Conservation (phyloP, 2,113 vertebrate genomes). For the Orthonyx spaldingii region DNA sequence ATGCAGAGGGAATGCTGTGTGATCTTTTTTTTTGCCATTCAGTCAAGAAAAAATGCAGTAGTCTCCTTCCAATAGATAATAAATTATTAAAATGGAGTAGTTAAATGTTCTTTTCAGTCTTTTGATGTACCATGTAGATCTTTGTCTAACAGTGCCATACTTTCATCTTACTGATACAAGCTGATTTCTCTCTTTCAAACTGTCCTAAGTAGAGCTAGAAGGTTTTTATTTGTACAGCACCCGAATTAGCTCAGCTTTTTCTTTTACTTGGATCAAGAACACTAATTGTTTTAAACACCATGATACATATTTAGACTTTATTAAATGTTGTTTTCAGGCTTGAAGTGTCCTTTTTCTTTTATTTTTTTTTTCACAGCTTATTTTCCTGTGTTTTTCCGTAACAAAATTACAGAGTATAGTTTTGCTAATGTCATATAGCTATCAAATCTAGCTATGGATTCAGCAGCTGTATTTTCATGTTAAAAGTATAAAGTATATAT, state of each 20-base stretch:
- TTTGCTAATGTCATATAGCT: not conserved
- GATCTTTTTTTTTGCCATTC: not conserved
- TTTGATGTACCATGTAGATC: not conserved
- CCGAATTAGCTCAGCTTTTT: not conserved
- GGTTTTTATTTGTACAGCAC: not conserved
- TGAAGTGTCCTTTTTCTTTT: not conserved
- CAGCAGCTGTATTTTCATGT: not conserved
- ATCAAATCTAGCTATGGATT: not conserved
- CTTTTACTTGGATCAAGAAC: not conserved
- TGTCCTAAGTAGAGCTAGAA: not conserved
- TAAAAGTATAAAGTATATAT: not conserved
- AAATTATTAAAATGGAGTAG: not conserved
- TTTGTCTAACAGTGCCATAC: not conserved
- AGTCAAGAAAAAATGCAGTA: not conserved
- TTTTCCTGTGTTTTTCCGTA: constrained; percentile 3
- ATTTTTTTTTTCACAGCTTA: not conserved
- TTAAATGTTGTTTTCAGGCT: not conserved
- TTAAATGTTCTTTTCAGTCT: not conserved
- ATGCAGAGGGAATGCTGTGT: not conserved
- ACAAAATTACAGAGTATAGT: not conserved
- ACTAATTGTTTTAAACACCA: not conserved
- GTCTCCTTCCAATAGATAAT: not conserved
- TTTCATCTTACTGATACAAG: not conserved
- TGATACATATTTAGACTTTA: not conserved
- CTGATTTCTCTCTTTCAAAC: not conserved